Conservation (phyloP, 2,888 invertebrate genomes). For the Ichneumoninae sp. region DNA sequence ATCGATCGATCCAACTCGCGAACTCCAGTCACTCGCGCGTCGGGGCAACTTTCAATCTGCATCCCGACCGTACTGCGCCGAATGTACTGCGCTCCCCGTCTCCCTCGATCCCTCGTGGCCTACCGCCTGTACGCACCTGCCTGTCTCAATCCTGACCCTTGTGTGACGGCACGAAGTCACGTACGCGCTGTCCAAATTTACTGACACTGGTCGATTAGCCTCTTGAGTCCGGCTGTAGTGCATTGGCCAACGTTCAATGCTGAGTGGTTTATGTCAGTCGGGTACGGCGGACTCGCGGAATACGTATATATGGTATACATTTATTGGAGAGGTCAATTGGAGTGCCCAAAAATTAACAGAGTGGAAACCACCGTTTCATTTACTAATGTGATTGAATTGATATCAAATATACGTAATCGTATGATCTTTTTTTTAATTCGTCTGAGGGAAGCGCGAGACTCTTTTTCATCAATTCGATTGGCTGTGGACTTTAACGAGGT, state of each 20-base stretch:
- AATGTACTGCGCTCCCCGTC: conserved; percentile 7
- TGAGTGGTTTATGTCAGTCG: neutral
- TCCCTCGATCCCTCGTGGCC: conserved; percentile 26
- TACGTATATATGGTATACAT: neutral
- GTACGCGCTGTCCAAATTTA: conserved; percentile 5
- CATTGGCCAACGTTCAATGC: neutral
- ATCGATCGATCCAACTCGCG: conserved; percentile 62
- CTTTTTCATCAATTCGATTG: neutral
- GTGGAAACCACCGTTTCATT: neutral
- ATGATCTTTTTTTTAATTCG: neutral
- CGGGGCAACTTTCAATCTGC: conserved; percentile 22
- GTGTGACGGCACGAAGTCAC: conserved; percentile 10
- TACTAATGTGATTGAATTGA: neutral
- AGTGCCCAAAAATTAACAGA: no score
- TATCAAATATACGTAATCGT: neutral
- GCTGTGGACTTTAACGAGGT: neutral
- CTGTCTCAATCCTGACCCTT: conserved; percentile 15
- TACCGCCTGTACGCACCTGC: conserved; percentile 24
- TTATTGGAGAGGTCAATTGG: neutral
- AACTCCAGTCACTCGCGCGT: conserved; percentile 39
- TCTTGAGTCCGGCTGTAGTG: conserved; percentile 8
- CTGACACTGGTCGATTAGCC: conserved; percentile 25
- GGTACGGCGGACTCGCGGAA: neutral
- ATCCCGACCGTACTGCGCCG: conserved; percentile 34
- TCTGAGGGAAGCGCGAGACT: neutral